Percentiles rank a stretch among this genome's conserved stretches.
These are phyloP conservation scores for Pelosia muscerda DNA, from an alignment of 2,888 invertebrate genomes.

Conservation along the genomic window DNA sequence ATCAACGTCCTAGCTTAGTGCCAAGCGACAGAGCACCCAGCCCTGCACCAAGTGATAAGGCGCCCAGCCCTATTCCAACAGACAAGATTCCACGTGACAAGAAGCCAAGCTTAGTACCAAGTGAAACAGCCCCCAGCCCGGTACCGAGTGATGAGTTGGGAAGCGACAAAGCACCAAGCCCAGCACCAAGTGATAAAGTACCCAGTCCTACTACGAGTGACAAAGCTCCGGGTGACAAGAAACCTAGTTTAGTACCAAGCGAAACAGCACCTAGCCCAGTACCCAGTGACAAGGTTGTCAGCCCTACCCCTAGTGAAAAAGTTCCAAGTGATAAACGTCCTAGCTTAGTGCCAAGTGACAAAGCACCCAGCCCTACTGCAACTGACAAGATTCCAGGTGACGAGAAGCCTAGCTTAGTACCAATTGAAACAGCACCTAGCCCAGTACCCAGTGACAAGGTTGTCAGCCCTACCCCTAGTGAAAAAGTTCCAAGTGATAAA, in stretches of 20 bases:
- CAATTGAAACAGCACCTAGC: conserved; percentile 7
- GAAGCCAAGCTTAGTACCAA: conserved; percentile 13
- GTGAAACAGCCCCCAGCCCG: conserved; percentile 17
- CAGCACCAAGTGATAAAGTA: conserved; percentile 12
- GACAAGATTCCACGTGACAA: conserved; percentile 3
- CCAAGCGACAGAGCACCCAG: conserved; percentile 10
- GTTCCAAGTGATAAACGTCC: background rate
- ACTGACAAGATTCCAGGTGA: too few relatives aligned
- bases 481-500: conserved; percentile 11
- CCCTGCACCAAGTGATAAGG: background rate
- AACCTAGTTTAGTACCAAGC: background rate
- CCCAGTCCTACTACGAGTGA: conserved; percentile 20
- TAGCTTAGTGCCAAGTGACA: conserved; percentile 9
- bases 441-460: conserved; percentile 8
- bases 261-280: conserved; percentile 20
- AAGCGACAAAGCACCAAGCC: too few relatives aligned
- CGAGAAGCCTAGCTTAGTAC: conserved; percentile 4
- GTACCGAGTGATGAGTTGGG: background rate
- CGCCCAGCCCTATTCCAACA: background rate
- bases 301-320: background rate
- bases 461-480: background rate
- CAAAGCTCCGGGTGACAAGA: background rate
- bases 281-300: conserved; percentile 9
- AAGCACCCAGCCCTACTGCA: background rate
- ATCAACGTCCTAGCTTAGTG: conserved; percentile 2